Conservation (phyloP, 2,888 invertebrate species). For the Agrochola circellaris region DNA sequence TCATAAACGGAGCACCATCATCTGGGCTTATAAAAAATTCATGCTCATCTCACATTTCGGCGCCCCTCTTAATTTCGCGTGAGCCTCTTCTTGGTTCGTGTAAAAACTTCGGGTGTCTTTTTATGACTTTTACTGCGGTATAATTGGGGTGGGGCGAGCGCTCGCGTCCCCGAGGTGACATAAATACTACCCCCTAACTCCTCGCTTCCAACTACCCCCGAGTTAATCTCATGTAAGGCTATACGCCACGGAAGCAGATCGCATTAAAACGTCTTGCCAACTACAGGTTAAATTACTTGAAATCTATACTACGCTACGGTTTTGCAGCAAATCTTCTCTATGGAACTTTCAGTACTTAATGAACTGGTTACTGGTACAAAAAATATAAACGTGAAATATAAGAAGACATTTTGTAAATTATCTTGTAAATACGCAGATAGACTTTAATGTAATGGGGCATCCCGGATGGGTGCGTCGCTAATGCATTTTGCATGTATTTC, state of each 20-base stretch:
- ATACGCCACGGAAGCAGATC: constrained; percentile 83
- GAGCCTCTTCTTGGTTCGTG: constrained; percentile 90
- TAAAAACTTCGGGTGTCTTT: constrained; percentile 91
- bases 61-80: constrained; percentile 91
- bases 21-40: constrained; percentile 91
- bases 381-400: constrained; percentile 18
- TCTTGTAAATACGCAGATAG: constrained; percentile 43
- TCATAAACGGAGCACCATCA: constrained; percentile 91
- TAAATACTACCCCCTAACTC: constrained; percentile 88
- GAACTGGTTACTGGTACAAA: constrained; percentile 11
- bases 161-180: constrained; percentile 90
- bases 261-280: constrained; percentile 81
- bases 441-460: constrained; percentile 65
- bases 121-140: constrained; percentile 91
- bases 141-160: constrained; percentile 90
- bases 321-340: constrained; percentile 16
- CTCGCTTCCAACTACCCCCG: constrained; percentile 82
- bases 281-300: constrained; percentile 76
- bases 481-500: constrained; percentile 83
- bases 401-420: constrained; percentile 37
- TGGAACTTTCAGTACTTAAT: constrained; percentile 14
- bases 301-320: constrained; percentile 51
- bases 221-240: constrained; percentile 89
- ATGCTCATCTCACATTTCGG: constrained; percentile 91
- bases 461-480: constrained; percentile 81